Evolutionary conservation across 1,140 invertebrate genomes (phyloP).

Genomic region (Carposina sasakii): DNA sequence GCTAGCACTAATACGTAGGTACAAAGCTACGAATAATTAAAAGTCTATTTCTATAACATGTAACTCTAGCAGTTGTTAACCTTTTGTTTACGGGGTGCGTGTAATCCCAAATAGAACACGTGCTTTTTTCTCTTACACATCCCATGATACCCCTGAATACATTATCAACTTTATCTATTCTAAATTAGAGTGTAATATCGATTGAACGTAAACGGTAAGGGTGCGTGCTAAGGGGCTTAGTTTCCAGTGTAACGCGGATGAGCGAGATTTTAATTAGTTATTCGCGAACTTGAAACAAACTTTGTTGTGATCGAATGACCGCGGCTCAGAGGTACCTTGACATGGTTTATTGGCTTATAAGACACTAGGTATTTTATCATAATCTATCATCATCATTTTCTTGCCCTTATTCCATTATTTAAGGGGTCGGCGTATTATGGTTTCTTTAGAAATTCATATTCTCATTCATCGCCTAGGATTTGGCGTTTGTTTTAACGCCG

Average conservation of each 20-base stretch:
- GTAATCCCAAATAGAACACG: slow-evolving; percentile 70
- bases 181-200: slow-evolving; percentile 19
- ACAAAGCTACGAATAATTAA: no score
- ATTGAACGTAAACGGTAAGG: slow-evolving; percentile 17
- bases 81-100: slow-evolving; percentile 62
- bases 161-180: slow-evolving; percentile 23
- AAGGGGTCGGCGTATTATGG: no score
- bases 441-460: no score
- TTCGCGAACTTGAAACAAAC: slow-evolving; percentile 40
- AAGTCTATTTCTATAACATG: no score
- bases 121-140: slow-evolving; percentile 60
- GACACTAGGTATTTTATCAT: no score
- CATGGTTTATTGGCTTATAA: no score
- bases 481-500: no score
- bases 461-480: no score
- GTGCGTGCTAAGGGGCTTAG: slow-evolving; percentile 45
- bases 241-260: slow-evolving; percentile 54
- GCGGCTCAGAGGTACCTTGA: neutral
- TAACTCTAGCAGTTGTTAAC: slow-evolving; percentile 45
- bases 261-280: slow-evolving; percentile 62
- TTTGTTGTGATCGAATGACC: slow-evolving; percentile 29
- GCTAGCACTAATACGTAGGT: no score
- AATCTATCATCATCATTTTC: no score
- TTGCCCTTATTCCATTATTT: no score
- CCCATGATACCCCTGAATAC: neutral